Evolutionary conservation across 2,113 vertebrate genomes (phyloP).

Genomic region (Grammomys dolichurus): DNA sequence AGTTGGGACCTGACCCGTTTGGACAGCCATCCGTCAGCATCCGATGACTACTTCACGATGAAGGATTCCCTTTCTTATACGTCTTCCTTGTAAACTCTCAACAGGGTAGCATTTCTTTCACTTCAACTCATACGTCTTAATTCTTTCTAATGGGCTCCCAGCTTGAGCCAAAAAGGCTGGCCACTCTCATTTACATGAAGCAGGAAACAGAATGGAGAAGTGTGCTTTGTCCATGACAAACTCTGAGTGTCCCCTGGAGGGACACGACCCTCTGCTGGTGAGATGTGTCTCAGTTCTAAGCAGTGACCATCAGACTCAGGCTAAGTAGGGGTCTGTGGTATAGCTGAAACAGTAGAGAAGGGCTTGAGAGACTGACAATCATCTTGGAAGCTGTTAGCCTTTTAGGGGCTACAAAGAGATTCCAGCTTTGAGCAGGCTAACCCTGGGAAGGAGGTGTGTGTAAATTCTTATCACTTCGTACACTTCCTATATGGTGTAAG

Average conservation of each 20-base stretch:
- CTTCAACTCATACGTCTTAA: not conserved
- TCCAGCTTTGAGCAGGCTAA: not conserved
- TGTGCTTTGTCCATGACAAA: not conserved
- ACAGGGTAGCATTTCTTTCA: not conserved
- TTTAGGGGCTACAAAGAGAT: not conserved
- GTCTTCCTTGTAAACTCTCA: not conserved
- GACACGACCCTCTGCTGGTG: not conserved
- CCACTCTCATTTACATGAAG: not conserved
- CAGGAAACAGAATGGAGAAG: not conserved
- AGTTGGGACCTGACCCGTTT: not conserved
- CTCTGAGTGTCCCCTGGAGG: not conserved
- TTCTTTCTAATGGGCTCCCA: not conserved
- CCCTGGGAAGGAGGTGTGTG: not conserved
- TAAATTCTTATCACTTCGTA: not conserved
- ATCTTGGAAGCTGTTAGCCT: not conserved
- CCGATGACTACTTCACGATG: not conserved
- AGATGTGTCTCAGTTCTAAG: not conserved
- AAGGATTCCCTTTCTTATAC: conserved; percentile 12
- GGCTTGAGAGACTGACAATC: not conserved
- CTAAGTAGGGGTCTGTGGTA: not conserved
- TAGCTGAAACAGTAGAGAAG: not conserved
- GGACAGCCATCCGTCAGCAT: not conserved
- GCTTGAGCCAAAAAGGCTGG: not conserved
- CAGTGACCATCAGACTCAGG: no score
- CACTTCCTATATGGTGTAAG: not conserved